These are phyloP conservation scores for Sciurus carolinensis DNA, from an alignment of 2,797 vertebrate species.

Conservation along the genomic window DNA sequence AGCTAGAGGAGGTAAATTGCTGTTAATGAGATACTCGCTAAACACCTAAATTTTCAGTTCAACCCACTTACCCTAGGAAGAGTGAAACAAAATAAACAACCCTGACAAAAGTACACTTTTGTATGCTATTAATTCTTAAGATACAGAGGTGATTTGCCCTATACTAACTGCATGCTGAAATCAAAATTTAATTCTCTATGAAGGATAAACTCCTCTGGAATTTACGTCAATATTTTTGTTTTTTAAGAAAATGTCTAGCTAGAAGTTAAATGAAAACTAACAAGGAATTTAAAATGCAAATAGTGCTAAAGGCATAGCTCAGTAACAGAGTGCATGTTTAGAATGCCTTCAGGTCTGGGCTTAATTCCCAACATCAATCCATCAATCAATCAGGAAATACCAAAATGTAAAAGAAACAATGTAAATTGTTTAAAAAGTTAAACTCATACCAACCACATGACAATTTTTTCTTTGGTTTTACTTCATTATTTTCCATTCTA, in stretches of 20 bases:
- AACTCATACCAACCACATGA: not conserved
- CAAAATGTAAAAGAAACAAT: not conserved
- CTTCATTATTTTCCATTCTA: not conserved
- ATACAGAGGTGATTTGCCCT: not conserved
- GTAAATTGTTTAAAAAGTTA: not conserved
- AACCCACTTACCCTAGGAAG: not conserved
- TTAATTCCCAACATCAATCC: not conserved
- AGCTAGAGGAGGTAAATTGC: not conserved
- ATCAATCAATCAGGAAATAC: too few species aligned
- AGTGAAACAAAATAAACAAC: not conserved
- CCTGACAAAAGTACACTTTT: not conserved
- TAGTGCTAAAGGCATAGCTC: not conserved
- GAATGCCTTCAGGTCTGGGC: too few species aligned
- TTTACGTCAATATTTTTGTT: not conserved
- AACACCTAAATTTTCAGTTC: not conserved
- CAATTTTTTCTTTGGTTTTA: not conserved
- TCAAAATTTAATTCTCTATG: not conserved
- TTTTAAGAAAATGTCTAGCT: not conserved
- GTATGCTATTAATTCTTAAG: not conserved
- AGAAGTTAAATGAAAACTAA: not conserved
- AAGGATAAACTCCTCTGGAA: not conserved
- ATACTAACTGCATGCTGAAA: not conserved
- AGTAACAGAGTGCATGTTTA: not conserved
- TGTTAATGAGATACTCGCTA: not conserved
- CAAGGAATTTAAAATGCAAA: not conserved